Percentiles rank a stretch among this genome's conserved stretches.
These are phyloP conservation scores for Gorilla gorilla DNA, from an alignment of 2,113 vertebrate genomes.

Conservation along the genomic window DNA sequence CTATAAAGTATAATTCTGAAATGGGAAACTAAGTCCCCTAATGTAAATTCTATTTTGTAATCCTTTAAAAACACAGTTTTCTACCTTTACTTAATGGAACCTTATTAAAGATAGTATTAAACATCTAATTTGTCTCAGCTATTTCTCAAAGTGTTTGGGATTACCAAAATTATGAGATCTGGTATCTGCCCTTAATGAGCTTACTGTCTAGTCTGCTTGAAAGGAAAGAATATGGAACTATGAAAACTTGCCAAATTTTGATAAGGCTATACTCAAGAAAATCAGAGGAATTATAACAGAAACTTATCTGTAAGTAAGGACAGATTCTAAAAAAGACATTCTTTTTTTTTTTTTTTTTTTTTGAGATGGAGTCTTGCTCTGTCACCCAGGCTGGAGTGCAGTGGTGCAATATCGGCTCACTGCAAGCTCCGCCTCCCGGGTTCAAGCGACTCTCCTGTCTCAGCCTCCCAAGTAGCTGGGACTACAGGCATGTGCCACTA, in stretches of 20 bases:
- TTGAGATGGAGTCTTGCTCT: too few species aligned
- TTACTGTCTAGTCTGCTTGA: neutral
- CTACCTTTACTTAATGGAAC: neutral
- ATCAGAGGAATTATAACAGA: neutral
- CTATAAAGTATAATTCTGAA: neutral
- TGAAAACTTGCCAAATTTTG: neutral
- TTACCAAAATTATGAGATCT: neutral
- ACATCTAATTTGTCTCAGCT: neutral
- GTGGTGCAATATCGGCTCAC: too few species aligned
- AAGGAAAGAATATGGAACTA: neutral
- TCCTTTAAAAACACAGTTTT: neutral
- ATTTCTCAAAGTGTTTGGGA: neutral
- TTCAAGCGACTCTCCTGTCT: too few species aligned
- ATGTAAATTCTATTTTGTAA: conserved; percentile 9
- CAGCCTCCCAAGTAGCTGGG: too few species aligned
- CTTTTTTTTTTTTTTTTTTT: neutral
- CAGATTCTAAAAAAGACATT: neutral
- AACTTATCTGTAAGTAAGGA: neutral
- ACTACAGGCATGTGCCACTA: too few species aligned
- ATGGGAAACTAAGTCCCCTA: neutral
- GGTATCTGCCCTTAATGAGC: neutral
- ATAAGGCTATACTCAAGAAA: neutral
- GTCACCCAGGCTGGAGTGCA: too few species aligned
- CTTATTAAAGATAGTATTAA: neutral
- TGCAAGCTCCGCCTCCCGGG: too few species aligned